Conservation (phyloP, 2,797 vertebrate species). For the Enoplosus armatus region DNA sequence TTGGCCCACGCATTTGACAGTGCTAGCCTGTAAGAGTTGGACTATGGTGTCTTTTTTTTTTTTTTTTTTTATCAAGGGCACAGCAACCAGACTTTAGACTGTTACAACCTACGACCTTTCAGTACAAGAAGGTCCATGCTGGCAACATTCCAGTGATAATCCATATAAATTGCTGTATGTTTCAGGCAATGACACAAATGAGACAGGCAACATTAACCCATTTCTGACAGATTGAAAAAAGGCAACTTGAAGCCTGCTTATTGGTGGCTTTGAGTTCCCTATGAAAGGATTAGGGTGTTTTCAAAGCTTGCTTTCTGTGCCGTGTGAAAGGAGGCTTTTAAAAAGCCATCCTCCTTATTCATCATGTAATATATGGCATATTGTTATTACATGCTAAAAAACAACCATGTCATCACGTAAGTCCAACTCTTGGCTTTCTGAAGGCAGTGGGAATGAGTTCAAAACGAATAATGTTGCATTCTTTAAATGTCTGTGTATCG, state of each 20-base stretch:
- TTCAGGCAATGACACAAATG: constrained; percentile 3
- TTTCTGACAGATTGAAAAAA: constrained; percentile 10
- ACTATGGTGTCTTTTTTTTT: neutral
- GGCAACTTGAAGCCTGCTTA: constrained; percentile 6
- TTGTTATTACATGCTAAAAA: constrained; percentile 11
- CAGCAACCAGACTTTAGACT: constrained; percentile 6
- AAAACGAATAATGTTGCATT: neutral
- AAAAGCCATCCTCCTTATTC: constrained; percentile 2
- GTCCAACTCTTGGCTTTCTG: neutral
- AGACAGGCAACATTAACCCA: constrained; percentile 3
- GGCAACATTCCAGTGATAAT: constrained; percentile 9
- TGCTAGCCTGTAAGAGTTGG: neutral
- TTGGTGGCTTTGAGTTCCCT: constrained; percentile 15
- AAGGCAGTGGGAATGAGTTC: neutral
- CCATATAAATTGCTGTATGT: constrained; percentile 10
- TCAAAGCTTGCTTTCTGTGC: neutral
- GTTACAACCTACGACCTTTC: constrained; percentile 23
- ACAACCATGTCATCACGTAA: neutral
- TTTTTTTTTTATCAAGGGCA: neutral
- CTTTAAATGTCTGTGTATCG: neutral
- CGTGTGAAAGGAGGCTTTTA: neutral
- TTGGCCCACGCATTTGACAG: neutral
- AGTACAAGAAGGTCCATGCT: neutral
- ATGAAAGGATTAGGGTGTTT: constrained; percentile 9
- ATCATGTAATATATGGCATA: neutral